Conservation (phyloP, 2,888 invertebrate species). For the Chironomus riparius region DNA sequence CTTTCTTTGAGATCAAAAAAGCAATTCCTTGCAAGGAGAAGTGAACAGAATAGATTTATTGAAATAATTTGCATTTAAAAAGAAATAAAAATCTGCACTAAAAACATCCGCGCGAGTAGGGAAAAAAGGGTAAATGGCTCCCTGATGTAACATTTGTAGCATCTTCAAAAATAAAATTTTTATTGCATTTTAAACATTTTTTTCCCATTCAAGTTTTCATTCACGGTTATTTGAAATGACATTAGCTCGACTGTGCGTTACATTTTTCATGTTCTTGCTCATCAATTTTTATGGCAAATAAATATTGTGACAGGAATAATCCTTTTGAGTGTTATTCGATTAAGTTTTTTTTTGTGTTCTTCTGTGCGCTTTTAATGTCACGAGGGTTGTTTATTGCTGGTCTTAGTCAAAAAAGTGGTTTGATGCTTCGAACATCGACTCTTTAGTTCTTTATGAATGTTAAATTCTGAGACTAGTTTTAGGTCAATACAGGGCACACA, state of each 20-base stretch:
- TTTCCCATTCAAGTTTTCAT: background rate
- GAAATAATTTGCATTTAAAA: constrained; percentile 21
- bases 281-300: constrained; percentile 25
- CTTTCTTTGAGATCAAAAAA: background rate
- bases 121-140: background rate
- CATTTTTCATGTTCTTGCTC: constrained; percentile 7
- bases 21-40: background rate
- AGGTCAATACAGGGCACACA: too few relatives aligned
- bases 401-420: too few relatives aligned
- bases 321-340: background rate
- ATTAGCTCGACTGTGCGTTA: too few relatives aligned
- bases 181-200: constrained; percentile 26
- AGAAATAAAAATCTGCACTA: constrained; percentile 1
- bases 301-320: constrained; percentile 19
- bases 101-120: too few relatives aligned
- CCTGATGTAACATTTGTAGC: constrained; percentile 21
- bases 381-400: too few relatives aligned
- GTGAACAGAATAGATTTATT: background rate
- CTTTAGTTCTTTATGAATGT: too few relatives aligned
- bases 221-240: too few relatives aligned
- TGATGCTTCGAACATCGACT: too few relatives aligned
- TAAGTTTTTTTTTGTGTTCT: too few relatives aligned
- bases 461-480: too few relatives aligned
- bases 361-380: too few relatives aligned
- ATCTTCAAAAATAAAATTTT: constrained; percentile 12